Percentiles rank a stretch among this genome's conserved stretches.
Evolutionary conservation across 1,140 invertebrate species (phyloP).

Genomic region (Panagrolaimus sp.): DNA sequence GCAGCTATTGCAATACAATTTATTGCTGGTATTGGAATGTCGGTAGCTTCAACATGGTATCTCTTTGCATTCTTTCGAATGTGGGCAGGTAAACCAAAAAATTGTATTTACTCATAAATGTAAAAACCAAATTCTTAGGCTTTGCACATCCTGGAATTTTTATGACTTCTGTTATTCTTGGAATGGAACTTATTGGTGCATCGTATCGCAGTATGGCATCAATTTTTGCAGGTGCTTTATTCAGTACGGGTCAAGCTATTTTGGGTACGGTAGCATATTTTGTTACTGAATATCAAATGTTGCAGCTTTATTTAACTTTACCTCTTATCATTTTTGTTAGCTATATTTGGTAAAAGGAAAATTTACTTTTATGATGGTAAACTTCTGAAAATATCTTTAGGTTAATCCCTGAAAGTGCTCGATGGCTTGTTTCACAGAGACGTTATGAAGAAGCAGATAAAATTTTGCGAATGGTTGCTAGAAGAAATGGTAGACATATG

Average conservation of each 20-base stretch:
- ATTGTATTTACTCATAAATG: too few relatives aligned
- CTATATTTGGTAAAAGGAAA: constrained; percentile 57
- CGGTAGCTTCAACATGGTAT: constrained; percentile 48
- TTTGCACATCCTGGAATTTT: constrained; percentile 54
- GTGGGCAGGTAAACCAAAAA: background rate
- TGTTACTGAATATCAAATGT: constrained; percentile 59
- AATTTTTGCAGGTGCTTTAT: constrained; percentile 60
- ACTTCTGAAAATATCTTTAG: constrained; percentile 37
- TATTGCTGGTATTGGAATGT: constrained; percentile 41
- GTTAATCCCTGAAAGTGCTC: constrained; percentile 59
- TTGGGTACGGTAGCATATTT: constrained; percentile 59
- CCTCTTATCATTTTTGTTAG: constrained; percentile 51
- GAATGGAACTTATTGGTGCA: constrained; percentile 60
- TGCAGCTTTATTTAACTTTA: constrained; percentile 58
- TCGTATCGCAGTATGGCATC: constrained; percentile 60
- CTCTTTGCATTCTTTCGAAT: constrained; percentile 46
- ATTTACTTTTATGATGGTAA: constrained; percentile 5
- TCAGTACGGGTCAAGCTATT: constrained; percentile 58
- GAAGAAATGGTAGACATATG: constrained; percentile 44
- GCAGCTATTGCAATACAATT: constrained; percentile 55
- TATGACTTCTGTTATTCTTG: constrained; percentile 57
- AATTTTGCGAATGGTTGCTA: constrained; percentile 53
- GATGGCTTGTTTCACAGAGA: constrained; percentile 59
- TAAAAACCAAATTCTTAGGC: constrained; percentile 17
- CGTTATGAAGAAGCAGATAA: constrained; percentile 51